These are phyloP conservation scores for Chironomus tepperi DNA, from an alignment of 1,140 invertebrate genomes.

Conservation along the genomic window DNA sequence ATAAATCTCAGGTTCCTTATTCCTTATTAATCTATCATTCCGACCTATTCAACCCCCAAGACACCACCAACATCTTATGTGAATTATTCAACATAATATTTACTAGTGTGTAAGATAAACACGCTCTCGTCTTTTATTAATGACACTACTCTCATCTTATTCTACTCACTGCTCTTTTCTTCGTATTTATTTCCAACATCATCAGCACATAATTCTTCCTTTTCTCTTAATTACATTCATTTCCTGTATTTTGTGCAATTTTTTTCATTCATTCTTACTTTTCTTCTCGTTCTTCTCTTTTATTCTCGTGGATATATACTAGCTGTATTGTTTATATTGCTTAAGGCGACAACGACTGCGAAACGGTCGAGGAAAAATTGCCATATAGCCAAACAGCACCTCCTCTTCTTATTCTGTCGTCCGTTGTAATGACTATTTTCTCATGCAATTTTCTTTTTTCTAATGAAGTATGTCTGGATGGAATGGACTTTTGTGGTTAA, in stretches of 20 bases:
- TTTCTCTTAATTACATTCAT: conserved; percentile 20
- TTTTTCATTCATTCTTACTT: background rate
- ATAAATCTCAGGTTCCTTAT: too few species aligned
- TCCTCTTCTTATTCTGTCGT: too few species aligned
- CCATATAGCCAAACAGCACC: background rate
- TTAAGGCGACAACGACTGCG: background rate
- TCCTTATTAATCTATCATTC: too few species aligned
- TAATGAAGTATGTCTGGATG: too few species aligned
- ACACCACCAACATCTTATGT: too few species aligned
- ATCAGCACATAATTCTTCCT: conserved; percentile 13
- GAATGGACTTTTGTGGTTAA: too few species aligned
- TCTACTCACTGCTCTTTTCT: background rate
- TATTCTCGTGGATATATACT: background rate
- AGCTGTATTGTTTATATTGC: background rate
- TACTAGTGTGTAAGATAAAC: background rate
- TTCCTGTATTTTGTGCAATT: conserved; percentile 21
- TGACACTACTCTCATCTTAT: background rate
- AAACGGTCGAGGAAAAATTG: background rate
- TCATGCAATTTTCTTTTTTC: too few species aligned
- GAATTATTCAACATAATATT: too few species aligned
- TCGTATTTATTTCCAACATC: background rate
- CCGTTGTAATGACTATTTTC: too few species aligned
- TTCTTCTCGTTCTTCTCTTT: background rate
- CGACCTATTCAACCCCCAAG: too few species aligned
- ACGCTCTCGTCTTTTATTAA: background rate